Evolutionary conservation across 2,888 invertebrate species (phyloP).

Genomic region (Unio delphinus): DNA sequence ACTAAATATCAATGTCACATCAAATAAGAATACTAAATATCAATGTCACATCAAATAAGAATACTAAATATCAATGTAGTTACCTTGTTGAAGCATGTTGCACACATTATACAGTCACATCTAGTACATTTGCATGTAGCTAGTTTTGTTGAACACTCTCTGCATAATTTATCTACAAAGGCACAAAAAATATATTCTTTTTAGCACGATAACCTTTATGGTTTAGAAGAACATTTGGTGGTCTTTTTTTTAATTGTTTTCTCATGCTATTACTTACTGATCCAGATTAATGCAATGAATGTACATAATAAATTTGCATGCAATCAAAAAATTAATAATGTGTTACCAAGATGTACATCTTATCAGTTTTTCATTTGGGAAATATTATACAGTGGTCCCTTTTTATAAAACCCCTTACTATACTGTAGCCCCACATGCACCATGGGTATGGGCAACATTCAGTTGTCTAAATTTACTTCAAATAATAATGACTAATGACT

Average conservation of each 20-base stretch:
- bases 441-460: too few species aligned
- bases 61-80: slow-evolving; percentile 2
- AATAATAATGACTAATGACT: too few species aligned
- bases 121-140: slow-evolving; percentile 53
- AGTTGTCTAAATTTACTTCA: too few species aligned
- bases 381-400: too few species aligned
- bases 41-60: background rate
- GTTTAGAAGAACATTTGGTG: slow-evolving; percentile 3
- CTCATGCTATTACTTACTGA: background rate
- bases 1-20: background rate
- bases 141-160: slow-evolving; percentile 45
- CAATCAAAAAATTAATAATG: too few species aligned
- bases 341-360: too few species aligned
- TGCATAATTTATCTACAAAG: slow-evolving; percentile 40
- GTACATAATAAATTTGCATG: too few species aligned
- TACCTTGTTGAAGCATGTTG: slow-evolving; percentile 57
- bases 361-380: too few species aligned
- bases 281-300: background rate
- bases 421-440: too few species aligned
- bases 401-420: too few species aligned
- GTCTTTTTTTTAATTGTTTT: too few species aligned
- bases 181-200: background rate
- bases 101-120: slow-evolving; percentile 58
- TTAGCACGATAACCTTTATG: background rate
- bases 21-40: too few species aligned